These are phyloP conservation scores for Centruroides sculpturatus DNA, from an alignment of 1,140 invertebrate species.

Conservation along the genomic window DNA sequence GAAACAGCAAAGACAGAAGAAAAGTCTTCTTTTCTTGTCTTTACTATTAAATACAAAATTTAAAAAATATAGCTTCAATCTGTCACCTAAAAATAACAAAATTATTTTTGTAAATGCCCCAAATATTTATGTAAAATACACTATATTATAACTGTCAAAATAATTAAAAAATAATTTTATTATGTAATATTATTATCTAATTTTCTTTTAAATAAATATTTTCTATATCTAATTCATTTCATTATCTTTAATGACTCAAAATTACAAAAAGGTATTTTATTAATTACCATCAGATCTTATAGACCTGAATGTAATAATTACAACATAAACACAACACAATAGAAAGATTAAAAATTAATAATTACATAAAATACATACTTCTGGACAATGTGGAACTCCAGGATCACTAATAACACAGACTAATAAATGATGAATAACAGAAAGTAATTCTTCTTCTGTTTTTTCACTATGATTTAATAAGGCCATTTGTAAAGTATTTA, in stretches of 20 bases:
- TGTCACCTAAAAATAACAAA: too few relatives aligned
- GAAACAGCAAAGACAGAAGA: too few relatives aligned
- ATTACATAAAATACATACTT: constrained; percentile 4
- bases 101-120: too few relatives aligned
- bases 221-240: too few relatives aligned
- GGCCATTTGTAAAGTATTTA: constrained; percentile 72
- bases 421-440: constrained; percentile 73
- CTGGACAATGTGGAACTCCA: constrained; percentile 51
- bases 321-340: not conserved
- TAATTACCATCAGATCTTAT: not conserved
- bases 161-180: too few relatives aligned
- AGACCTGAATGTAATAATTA: not conserved
- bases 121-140: too few relatives aligned
- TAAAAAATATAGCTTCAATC: too few relatives aligned
- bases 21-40: too few relatives aligned
- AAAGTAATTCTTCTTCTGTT: constrained; percentile 71
- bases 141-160: too few relatives aligned
- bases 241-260: not conserved
- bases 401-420: constrained; percentile 88
- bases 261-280: not conserved
- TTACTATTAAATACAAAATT: too few relatives aligned
- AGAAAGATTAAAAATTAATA: not conserved
- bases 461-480: constrained; percentile 60
- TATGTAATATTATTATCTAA: too few relatives aligned
- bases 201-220: too few relatives aligned